Evolutionary conservation across 2,888 invertebrate genomes (phyloP), one percentile per base, ranked within the genome.

Genomic region (Xanthia icteritia): DNA sequence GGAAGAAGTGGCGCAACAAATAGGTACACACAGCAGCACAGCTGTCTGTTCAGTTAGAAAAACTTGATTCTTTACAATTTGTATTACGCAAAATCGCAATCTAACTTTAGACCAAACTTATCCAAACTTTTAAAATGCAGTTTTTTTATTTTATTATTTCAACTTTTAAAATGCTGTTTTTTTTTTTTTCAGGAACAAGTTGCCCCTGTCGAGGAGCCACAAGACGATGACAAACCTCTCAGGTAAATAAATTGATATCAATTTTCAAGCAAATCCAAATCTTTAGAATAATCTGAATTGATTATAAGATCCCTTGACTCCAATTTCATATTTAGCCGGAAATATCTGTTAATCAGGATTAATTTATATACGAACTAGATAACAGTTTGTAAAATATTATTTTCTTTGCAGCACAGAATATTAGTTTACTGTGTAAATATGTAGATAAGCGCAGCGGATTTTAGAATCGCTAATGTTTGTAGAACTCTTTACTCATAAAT

Each of bases 151-250:
- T 95, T 94, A 31, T n/a, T 2, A 31, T 31, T 31, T 2, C 31
- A 39, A 56, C 31, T 77, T 68, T 51, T 39, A 60, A 45, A 39
- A 63, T 31, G 0, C n/a, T 56, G 5, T 54, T 67, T 81, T 75
- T 78, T 65, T 84, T 54, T 70, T 83, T 95, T 94, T 58, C 93
- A 96, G 96, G 95, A 96, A 85, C 94, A 93, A 91, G 94, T 93
- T 1, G 94, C 96, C 8, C 96, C 96, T 2, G 96, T 96, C 1
- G 94, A 95, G 83, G 96, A 96, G 80, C 89, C 91, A 0, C 95
- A 94, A 77, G 96, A 96, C 6, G 96, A 96, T 27, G 95, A 95
- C 48, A 94, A 94, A 78, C 82, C 86, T 68, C 78, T 89, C 79
- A 94, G 94, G 95, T 94, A 92, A 84, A 64, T 60, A 83, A 79